These are phyloP conservation scores for Thripadectes ignobilis DNA, from an alignment of 2,797 vertebrate species.

Conservation along the genomic window DNA sequence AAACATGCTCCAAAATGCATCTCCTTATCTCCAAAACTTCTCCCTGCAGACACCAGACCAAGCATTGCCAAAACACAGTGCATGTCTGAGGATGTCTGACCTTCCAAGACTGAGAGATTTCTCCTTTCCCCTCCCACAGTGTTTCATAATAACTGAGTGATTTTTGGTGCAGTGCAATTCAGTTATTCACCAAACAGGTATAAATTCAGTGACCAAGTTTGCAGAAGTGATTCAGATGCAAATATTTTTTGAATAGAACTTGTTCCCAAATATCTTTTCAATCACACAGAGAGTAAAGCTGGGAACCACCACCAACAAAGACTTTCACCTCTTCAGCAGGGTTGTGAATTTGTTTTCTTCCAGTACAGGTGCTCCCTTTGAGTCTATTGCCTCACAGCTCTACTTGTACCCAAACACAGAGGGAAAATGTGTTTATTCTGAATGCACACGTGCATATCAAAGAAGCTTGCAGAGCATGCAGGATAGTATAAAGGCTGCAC, in stretches of 20 bases:
- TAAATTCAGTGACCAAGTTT: neutral
- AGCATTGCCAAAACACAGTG: neutral
- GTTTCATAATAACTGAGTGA: neutral
- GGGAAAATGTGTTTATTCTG: neutral
- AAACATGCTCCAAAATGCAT: neutral
- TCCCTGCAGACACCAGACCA: neutral
- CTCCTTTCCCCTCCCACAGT: neutral
- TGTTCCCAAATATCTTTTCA: neutral
- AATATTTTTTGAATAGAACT: neutral
- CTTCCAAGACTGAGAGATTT: neutral
- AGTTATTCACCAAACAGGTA: neutral
- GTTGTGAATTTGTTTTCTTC: neutral
- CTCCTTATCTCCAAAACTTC: neutral
- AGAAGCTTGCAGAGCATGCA: neutral
- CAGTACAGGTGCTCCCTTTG: neutral
- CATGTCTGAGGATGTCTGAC: neutral
- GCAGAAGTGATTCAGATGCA: neutral
- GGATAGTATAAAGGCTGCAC: neutral
- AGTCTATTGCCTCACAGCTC: neutral
- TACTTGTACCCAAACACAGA: neutral
- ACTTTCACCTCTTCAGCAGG: neutral
- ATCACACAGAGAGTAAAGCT: neutral
- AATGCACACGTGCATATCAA: neutral
- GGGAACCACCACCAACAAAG: neutral
- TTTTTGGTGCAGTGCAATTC: neutral